Evolutionary conservation across 2,113 vertebrate genomes (phyloP).

Genomic region (Lepus americanus): DNA sequence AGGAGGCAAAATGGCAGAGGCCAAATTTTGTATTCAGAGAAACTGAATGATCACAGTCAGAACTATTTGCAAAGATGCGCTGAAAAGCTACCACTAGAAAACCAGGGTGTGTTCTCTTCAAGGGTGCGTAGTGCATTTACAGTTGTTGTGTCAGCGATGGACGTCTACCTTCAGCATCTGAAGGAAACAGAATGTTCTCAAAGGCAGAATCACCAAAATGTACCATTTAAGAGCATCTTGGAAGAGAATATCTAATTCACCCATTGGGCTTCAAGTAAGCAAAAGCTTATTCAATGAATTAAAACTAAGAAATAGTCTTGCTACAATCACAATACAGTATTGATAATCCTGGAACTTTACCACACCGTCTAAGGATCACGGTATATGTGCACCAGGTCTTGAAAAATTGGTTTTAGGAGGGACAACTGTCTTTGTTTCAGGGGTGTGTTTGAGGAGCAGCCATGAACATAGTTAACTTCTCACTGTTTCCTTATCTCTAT

Average conservation of each 20-base stretch:
- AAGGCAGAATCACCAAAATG: conserved; percentile 22
- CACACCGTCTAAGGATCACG: background rate
- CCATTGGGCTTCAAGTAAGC: conserved; percentile 2
- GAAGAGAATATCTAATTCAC: background rate
- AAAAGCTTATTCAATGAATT: background rate
- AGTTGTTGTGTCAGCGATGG: background rate
- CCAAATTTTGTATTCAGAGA: background rate
- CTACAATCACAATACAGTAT: background rate
- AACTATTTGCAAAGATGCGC: background rate
- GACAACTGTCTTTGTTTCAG: background rate
- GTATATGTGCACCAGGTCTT: background rate
- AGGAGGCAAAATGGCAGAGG: background rate
- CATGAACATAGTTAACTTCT: background rate
- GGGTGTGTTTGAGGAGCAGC: background rate
- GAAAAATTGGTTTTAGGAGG: background rate
- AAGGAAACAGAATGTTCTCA: background rate
- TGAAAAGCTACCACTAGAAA: conserved; percentile 2
- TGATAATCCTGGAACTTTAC: background rate
- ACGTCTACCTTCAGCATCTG: background rate
- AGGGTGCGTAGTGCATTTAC: background rate
- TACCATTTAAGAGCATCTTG: background rate
- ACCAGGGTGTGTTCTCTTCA: background rate
- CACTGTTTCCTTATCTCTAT: conserved; percentile 8
- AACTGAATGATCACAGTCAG: background rate
- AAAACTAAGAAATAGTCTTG: background rate